These are phyloP conservation scores for Lineus longissimus DNA, from an alignment of 1,140 invertebrate genomes.

Conservation along the genomic window DNA sequence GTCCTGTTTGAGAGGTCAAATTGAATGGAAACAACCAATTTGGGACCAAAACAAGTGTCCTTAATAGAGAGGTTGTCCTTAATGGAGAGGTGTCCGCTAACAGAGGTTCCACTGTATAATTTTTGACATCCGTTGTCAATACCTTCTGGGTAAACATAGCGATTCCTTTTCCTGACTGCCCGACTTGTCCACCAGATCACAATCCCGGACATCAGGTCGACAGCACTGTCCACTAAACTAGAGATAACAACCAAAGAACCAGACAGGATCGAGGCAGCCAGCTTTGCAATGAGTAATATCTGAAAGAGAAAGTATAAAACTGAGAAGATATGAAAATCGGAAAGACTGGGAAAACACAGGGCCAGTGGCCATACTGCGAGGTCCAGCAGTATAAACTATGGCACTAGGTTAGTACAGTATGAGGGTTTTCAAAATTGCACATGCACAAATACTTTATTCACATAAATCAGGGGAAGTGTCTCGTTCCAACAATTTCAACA, in stretches of 20 bases:
- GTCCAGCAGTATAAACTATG: background rate
- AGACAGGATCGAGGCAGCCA: constrained; percentile 50
- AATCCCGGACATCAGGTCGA: constrained; percentile 53
- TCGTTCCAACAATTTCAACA: too few species aligned
- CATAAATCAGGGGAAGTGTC: too few species aligned
- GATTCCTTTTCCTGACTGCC: constrained; percentile 50
- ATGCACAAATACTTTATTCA: too few species aligned
- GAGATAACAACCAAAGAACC: constrained; percentile 57
- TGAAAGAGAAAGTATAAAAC: constrained; percentile 19
- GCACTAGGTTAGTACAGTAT: background rate
- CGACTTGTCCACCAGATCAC: constrained; percentile 54
- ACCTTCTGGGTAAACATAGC: constrained; percentile 55
- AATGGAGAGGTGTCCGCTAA: too few species aligned
- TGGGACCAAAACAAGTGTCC: too few species aligned
- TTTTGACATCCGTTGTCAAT: too few species aligned
- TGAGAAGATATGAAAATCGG: background rate
- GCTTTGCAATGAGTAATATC: constrained; percentile 49
- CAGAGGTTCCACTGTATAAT: too few species aligned
- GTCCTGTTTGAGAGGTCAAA: too few species aligned
- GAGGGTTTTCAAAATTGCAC: too few species aligned
- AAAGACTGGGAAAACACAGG: background rate
- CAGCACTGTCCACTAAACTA: constrained; percentile 53
- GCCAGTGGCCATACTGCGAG: too few species aligned
- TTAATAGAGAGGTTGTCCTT: too few species aligned
- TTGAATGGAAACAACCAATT: too few species aligned